A percentile compares a stretch with the other conserved stretches of the same genome.
Conservation (phyloP, 1,140 invertebrate species). For the Bombus superbus region DNA sequence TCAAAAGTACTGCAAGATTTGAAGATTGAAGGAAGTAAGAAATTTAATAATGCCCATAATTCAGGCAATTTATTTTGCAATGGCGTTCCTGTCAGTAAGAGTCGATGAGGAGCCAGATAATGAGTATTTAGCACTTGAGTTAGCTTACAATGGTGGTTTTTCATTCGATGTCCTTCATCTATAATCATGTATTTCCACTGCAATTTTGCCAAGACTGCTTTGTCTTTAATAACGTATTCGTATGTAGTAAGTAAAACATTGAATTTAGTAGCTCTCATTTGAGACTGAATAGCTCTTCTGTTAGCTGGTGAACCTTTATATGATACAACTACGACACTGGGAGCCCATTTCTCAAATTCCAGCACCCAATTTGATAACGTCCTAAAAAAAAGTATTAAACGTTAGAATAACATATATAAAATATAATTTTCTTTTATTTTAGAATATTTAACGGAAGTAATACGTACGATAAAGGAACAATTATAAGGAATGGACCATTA, state of each 20-base stretch:
- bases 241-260: constrained; percentile 99
- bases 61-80: constrained; percentile 99
- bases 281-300: constrained; percentile 91
- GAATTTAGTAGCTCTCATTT: constrained; percentile 96
- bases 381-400: constrained; percentile 79
- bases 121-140: constrained; percentile 98
- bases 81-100: constrained; percentile 98
- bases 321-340: constrained; percentile 95
- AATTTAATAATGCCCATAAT: constrained; percentile 99
- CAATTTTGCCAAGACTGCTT: constrained; percentile 96
- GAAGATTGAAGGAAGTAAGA: constrained; percentile 98
- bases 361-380: constrained; percentile 99
- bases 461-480: constrained; percentile 95
- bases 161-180: constrained; percentile 99
- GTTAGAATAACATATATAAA: constrained; percentile 9
- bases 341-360: constrained; percentile 99
- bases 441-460: constrained; percentile 17
- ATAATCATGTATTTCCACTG: constrained; percentile 99
- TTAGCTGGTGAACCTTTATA: constrained; percentile 97
- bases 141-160: constrained; percentile 99
- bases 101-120: constrained; percentile 96
- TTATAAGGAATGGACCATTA: constrained; percentile 98
- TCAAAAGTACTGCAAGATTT: constrained; percentile 99
- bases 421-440: not conserved
- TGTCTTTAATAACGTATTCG: constrained; percentile 99